Evolutionary conservation across 2,797 vertebrate species (phyloP).

Genomic region (Pseudochromis fuscus): DNA sequence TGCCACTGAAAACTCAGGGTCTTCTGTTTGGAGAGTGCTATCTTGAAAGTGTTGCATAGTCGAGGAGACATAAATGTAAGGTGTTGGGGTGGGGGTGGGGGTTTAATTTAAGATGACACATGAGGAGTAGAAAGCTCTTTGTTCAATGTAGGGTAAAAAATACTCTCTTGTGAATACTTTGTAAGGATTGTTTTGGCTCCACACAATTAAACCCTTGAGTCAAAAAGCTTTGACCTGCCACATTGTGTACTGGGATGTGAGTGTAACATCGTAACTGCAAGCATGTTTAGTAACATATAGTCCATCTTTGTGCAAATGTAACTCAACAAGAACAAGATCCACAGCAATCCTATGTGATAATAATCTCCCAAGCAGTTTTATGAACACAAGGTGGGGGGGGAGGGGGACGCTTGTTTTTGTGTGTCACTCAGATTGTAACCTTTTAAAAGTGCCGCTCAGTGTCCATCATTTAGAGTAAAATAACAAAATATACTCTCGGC

Average conservation of each 20-base stretch:
- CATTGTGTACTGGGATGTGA: slow-evolving; percentile 24
- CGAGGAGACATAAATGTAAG: slow-evolving; percentile 54
- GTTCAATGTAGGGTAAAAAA: slow-evolving; percentile 61
- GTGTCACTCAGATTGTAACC: slow-evolving; percentile 44
- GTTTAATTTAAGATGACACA: slow-evolving; percentile 64
- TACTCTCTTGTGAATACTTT: slow-evolving; percentile 59
- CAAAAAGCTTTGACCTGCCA: slow-evolving; percentile 18
- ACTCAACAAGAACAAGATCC: slow-evolving; percentile 69
- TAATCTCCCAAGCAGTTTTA: slow-evolving; percentile 55
- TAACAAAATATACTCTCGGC: slow-evolving; percentile 65
- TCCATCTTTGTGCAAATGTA: slow-evolving; percentile 75
- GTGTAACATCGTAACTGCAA: slow-evolving; percentile 49
- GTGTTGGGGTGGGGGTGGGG: background rate
- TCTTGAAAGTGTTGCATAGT: slow-evolving; percentile 82
- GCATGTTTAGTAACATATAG: slow-evolving; percentile 49
- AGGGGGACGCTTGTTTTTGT: slow-evolving; percentile 23
- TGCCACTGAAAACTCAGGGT: slow-evolving; percentile 66
- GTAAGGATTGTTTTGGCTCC: slow-evolving; percentile 65
- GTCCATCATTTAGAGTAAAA: slow-evolving; percentile 52
- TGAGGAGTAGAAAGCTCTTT: slow-evolving; percentile 52
- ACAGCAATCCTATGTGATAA: slow-evolving; percentile 73
- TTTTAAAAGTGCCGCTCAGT: slow-evolving; percentile 60
- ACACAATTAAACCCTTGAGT: slow-evolving; percentile 23
- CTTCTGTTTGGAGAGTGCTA: slow-evolving; percentile 64
- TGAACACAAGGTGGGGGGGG: slow-evolving; percentile 14